phyloP scores from a whole-genome alignment of 2,113 vertebrate genomes.

The Leptodactylus fuscus region DNA sequence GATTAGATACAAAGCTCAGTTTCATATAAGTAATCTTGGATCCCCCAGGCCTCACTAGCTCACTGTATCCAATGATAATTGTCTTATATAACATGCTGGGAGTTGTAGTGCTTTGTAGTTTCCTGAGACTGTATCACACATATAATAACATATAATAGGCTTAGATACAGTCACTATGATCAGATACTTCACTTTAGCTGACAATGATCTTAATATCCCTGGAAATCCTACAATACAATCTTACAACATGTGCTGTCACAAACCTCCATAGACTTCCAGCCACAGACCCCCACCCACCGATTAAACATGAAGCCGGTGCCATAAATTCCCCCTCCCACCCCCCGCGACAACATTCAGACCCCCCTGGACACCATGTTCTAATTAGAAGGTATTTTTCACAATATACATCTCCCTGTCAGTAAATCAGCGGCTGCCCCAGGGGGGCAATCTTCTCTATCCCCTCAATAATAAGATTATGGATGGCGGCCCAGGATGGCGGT shows the following conservation, averaged over 20 bases:
- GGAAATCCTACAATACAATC: no score
- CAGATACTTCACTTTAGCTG: neutral
- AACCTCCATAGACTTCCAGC: no score
- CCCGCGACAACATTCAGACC: neutral
- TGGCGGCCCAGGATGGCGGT: constrained; percentile 31
- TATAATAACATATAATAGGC: neutral
- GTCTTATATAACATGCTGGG: neutral
- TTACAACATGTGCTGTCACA: no score
- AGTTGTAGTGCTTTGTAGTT: neutral
- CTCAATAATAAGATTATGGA: constrained; percentile 59
- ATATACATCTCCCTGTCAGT: constrained; percentile 51
- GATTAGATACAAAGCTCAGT: neutral
- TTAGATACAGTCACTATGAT: neutral
- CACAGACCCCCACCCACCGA: neutral
- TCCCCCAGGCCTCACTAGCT: neutral
- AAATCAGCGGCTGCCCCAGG: constrained; percentile 25
- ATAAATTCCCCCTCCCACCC: neutral
- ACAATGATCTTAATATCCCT: no score
- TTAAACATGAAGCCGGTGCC: neutral
- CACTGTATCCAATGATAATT: neutral
- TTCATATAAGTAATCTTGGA: no score
- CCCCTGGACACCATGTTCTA: neutral
- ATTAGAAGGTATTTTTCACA: constrained; percentile 32
- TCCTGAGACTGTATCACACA: neutral
- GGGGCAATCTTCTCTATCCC: constrained; percentile 51